Evolutionary conservation across 2,797 vertebrate species (phyloP), one percentile per base, ranked within the genome.

Genomic region (Acrocephalus scirpaceus): DNA sequence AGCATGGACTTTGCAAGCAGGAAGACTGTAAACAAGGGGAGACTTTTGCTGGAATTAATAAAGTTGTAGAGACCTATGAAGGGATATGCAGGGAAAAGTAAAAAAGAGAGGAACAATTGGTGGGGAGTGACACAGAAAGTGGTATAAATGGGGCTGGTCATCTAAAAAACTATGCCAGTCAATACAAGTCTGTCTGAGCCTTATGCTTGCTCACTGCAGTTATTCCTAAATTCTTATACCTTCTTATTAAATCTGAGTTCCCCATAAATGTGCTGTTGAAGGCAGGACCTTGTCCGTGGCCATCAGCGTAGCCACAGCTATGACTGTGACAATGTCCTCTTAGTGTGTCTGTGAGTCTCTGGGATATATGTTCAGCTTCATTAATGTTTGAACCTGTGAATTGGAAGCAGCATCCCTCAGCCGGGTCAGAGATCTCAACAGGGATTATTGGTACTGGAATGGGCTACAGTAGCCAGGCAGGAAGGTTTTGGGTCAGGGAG

Each of bases 371-470:
- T 9, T 74, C 53, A 71, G 12, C 22, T 82, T 95, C 10, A 3
- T 9, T 36, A 11, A 8, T 40, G 27, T 27, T 54, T 78, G 48
- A 91, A 51, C 27, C 16, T 56, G 18, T 10, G 45, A 56, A 56
- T 0, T 5, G 11, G 18, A 64, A 92, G 13, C 21, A 1, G 0
- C 6, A 4, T 62, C 13, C 18, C n/a, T 70, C 44, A n/a, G 21
- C 17, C 19, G 51, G 30, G 9, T 19, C 4, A 38, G 45, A 67
- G 14, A 47, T 15, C 5, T 16, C 6, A 36, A 3, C 29, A 23
- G 2, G 16, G 8, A 34, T 51, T 8, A 17, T 13, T 16, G n/a
- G 25, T 48, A 34, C 9, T 4, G 2, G 19, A 47, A 65, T 42
- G 16, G 7, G 10, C 6, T 42, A 12, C 48, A 62, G 26, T 6